These are phyloP conservation scores for Numida meleagris DNA, from an alignment of 2,113 vertebrate species.

Conservation along the genomic window DNA sequence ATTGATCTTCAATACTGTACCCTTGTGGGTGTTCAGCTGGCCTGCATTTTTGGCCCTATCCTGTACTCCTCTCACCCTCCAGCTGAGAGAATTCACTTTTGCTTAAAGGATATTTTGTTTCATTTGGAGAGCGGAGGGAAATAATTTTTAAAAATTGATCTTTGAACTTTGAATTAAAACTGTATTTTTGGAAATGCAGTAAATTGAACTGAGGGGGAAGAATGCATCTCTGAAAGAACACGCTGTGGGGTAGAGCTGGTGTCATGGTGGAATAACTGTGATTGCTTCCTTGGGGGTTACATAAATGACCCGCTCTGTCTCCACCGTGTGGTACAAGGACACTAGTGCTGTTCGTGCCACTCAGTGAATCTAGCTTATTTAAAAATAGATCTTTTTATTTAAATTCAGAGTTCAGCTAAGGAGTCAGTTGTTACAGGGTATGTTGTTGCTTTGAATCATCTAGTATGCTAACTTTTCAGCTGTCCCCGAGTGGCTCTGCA, in stretches of 20 bases:
- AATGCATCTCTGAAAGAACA: not conserved
- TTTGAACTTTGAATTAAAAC: not conserved
- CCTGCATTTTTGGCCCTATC: not conserved
- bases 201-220: not conserved
- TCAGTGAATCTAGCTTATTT: not conserved
- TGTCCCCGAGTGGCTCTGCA: not conserved
- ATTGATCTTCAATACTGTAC: not conserved
- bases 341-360: not conserved
- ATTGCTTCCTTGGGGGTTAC: not conserved
- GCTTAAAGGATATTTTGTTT: not conserved
- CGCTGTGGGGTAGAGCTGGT: not conserved
- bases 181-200: not conserved
- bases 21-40: not conserved
- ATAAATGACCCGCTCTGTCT: conserved; percentile 57
- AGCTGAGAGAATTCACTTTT: not conserved
- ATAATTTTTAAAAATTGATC: not conserved
- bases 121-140: not conserved
- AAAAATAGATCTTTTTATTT: not conserved
- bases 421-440: not conserved
- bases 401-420: conserved; percentile 10
- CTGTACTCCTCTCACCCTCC: fast-evolving
- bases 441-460: conserved; percentile 28
- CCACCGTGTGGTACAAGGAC: conserved; percentile 68
- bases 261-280: not conserved
- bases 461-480: not conserved